Evolutionary conservation across 2,888 invertebrate species (phyloP).

Genomic region (Sphaerophoria taeniata): DNA sequence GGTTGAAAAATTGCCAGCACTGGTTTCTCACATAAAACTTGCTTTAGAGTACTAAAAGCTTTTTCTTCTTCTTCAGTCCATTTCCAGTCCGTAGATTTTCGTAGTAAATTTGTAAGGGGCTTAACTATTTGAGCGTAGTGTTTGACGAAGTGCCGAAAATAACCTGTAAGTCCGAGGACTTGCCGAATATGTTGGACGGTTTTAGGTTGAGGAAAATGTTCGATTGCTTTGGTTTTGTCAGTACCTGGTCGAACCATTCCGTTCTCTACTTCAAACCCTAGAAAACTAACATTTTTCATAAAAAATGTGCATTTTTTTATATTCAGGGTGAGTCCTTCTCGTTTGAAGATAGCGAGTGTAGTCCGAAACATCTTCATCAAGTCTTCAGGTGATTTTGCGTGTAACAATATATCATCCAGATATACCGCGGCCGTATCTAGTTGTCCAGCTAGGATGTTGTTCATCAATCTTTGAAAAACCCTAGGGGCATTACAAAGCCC

Average conservation of each 20-base stretch:
- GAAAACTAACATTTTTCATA: constrained; percentile 26
- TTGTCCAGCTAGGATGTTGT: too few relatives aligned
- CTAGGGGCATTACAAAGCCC: too few relatives aligned
- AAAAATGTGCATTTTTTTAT: constrained; percentile 35
- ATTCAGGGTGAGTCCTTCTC: too few relatives aligned
- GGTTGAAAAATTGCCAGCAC: constrained; percentile 67
- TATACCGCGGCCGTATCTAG: too few relatives aligned
- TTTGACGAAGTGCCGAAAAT: constrained; percentile 9
- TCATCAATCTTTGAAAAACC: too few relatives aligned
- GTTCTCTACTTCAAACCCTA: constrained; percentile 41
- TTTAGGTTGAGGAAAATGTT: not conserved
- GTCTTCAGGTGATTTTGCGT: too few relatives aligned
- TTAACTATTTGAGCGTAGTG: not conserved
- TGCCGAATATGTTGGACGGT: not conserved
- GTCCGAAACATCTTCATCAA: too few relatives aligned
- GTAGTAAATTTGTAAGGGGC: constrained; percentile 55
- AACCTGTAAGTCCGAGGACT: not conserved
- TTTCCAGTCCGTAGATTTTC: constrained; percentile 45
- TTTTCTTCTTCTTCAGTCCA: too few relatives aligned
- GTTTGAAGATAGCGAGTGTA: too few relatives aligned
- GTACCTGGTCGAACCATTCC: constrained; percentile 22
- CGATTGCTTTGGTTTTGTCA: constrained; percentile 36
- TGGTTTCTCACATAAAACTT: too few relatives aligned
- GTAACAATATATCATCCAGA: too few relatives aligned
- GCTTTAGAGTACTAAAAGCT: too few relatives aligned